A percentile compares a stretch with the other conserved stretches of the same genome.
Evolutionary conservation across 2,888 invertebrate species (phyloP).

Genomic region (Marasmarcha lunaedactyla): DNA sequence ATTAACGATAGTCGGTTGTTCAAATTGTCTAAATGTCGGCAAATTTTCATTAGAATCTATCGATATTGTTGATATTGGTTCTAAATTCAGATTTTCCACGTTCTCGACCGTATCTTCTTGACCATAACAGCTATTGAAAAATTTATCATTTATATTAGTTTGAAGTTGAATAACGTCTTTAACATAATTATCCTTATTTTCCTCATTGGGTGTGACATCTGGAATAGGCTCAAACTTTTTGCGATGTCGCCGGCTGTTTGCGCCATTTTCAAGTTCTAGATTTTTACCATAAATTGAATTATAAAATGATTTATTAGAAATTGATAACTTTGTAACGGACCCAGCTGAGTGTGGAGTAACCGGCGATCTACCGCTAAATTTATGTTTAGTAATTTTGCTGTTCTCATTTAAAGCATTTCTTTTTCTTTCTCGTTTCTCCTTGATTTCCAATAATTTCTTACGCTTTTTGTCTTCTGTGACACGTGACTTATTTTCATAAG

Average conservation of each 20-base stretch:
- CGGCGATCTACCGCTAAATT: slow-evolving; percentile 25
- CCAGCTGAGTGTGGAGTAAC: slow-evolving; percentile 40
- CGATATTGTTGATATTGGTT: too few species aligned
- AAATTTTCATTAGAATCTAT: too few species aligned
- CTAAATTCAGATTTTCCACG: too few species aligned
- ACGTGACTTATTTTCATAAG: slow-evolving; percentile 49
- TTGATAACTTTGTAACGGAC: slow-evolving; percentile 55
- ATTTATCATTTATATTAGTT: too few species aligned
- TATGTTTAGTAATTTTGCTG: slow-evolving; percentile 39
- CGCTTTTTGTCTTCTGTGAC: slow-evolving; percentile 49
- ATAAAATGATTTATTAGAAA: slow-evolving; percentile 58
- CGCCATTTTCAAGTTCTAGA: slow-evolving; percentile 16
- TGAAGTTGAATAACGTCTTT: too few species aligned
- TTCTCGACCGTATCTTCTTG: too few species aligned
- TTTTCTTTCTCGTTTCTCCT: slow-evolving; percentile 44
- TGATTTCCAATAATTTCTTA: slow-evolving; percentile 45
- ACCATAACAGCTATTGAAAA: too few species aligned
- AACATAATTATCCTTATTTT: not conserved
- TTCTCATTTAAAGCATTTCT: slow-evolving; percentile 42
- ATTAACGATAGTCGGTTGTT: too few species aligned
- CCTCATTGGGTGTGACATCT: slow-evolving; percentile 5
- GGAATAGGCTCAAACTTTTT: slow-evolving; percentile 18
- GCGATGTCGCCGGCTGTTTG: slow-evolving; percentile 20
- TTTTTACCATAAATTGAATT: slow-evolving; percentile 51
- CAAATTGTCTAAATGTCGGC: too few species aligned